phyloP scores from a whole-genome alignment of 2,888 invertebrate species.

The Cremastinae sp. region DNA sequence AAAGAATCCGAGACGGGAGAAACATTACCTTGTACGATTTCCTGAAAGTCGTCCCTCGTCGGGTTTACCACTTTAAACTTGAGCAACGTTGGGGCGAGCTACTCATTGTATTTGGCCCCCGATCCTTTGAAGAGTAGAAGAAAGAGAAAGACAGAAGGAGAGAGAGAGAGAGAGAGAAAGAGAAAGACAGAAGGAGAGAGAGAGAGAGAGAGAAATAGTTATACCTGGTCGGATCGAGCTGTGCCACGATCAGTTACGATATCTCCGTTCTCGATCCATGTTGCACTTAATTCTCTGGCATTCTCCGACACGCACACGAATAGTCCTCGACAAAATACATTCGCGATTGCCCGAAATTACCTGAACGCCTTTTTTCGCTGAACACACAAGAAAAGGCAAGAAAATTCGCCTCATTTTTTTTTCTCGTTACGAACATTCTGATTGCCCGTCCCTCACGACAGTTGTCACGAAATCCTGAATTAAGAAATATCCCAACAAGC shows the following conservation, averaged over 20 bases:
- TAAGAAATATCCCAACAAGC: constrained; percentile 46
- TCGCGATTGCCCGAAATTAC: background rate
- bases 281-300: constrained; percentile 59
- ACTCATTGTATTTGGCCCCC: constrained; percentile 31
- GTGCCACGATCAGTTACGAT: constrained; percentile 62
- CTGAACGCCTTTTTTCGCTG: background rate
- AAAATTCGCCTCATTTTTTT: no score
- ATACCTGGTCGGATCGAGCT: constrained; percentile 49
- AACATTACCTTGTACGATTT: constrained; percentile 60
- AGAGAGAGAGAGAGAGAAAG: no score
- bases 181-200: constrained; percentile 1
- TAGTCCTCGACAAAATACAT: background rate
- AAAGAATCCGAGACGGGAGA: constrained; percentile 50
- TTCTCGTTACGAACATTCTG: constrained; percentile 2
- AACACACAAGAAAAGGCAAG: constrained; percentile 19
- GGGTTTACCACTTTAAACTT: background rate
- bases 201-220: background rate
- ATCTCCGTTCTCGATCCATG: constrained; percentile 61
- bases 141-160: no score
- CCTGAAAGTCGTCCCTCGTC: constrained; percentile 17
- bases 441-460: constrained; percentile 16
- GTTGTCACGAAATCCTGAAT: constrained; percentile 52
- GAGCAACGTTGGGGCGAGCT: constrained; percentile 25
- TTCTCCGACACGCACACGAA: constrained; percentile 40
- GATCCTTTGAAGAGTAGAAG: no score